These are phyloP conservation scores for Drosophila albomicans DNA, from an alignment of 1,140 invertebrate genomes.

Conservation along the genomic window DNA sequence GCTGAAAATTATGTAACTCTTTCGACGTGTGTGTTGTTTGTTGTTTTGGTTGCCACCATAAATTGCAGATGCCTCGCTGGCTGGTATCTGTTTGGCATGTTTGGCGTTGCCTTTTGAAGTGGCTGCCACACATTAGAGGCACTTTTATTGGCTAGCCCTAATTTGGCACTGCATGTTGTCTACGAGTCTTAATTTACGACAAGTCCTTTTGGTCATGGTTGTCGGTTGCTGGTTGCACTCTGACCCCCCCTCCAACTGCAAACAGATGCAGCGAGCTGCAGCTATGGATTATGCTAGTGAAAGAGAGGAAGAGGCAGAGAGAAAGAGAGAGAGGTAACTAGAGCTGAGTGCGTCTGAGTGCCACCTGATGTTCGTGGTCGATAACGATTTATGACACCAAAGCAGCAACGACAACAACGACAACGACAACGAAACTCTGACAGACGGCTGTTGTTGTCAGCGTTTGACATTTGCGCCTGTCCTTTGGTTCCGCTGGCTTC, in stretches of 20 bases:
- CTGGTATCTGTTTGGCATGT: conserved; percentile 71
- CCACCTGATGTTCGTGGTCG: conserved; percentile 84
- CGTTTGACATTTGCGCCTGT: conserved; percentile 64
- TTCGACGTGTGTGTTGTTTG: neutral
- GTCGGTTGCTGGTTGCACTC: conserved; percentile 20
- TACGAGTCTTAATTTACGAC: conserved; percentile 76
- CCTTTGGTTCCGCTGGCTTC: conserved; percentile 48
- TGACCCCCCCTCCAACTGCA: neutral
- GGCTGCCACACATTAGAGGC: conserved; percentile 22
- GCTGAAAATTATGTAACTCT: neutral
- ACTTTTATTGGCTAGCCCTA: conserved; percentile 33
- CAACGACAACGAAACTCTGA: conserved; percentile 17
- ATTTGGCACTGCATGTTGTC: conserved; percentile 38
- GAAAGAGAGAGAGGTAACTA: neutral
- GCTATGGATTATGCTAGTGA: conserved; percentile 53
- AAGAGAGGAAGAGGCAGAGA: neutral
- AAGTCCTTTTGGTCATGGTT: conserved; percentile 58
- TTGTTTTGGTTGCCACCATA: conserved; percentile 44
- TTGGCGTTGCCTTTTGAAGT: conserved; percentile 57
- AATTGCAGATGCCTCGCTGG: conserved; percentile 68
- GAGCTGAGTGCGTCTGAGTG: conserved; percentile 70
- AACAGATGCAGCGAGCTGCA: conserved; percentile 20
- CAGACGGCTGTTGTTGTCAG: conserved; percentile 55
- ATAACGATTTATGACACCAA: conserved; percentile 84
- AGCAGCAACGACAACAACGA: conserved; percentile 44